Conservation (phyloP, 2,888 invertebrate genomes). For the Lasioglossum pauxillum region DNA sequence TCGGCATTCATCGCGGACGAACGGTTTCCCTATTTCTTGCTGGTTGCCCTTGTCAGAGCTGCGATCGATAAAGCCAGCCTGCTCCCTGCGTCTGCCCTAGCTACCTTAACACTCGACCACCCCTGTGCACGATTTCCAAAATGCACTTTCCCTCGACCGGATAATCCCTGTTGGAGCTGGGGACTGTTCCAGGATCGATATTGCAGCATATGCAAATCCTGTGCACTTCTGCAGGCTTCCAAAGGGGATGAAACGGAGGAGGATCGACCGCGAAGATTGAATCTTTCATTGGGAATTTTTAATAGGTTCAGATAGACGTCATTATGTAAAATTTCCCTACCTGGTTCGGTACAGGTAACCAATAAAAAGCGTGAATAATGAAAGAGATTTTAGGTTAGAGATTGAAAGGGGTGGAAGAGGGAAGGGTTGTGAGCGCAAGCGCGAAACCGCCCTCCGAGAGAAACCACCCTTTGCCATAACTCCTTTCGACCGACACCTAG, state of each 20-base stretch:
- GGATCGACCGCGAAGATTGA: not conserved
- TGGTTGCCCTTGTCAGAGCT: constrained; percentile 71
- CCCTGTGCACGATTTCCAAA: constrained; percentile 54
- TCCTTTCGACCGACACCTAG: constrained; percentile 78
- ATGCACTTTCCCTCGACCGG: constrained; percentile 41
- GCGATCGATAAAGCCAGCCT: constrained; percentile 73
- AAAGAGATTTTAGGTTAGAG: constrained; percentile 58
- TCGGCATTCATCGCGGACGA: constrained; percentile 66
- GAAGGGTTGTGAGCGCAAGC: constrained; percentile 81
- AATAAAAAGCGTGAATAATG: constrained; percentile 78
- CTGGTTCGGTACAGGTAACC: constrained; percentile 51
- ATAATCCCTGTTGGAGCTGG: not conserved
- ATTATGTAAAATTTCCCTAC: constrained; percentile 69
- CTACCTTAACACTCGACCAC: constrained; percentile 64
- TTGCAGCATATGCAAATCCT: not conserved
- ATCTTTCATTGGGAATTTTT: not conserved
- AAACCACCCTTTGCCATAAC: constrained; percentile 76
- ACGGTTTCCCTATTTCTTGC: constrained; percentile 74
- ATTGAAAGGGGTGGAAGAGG: constrained; percentile 47
- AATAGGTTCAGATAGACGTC: constrained; percentile 51
- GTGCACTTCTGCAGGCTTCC: no score
- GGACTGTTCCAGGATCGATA: not conserved
- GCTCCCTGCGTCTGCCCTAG: constrained; percentile 35
- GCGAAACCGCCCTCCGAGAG: constrained; percentile 81
- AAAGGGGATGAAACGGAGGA: not conserved